These are phyloP conservation scores for Heliconius eleuchia DNA, from an alignment of 1,140 invertebrate species.

Conservation along the genomic window DNA sequence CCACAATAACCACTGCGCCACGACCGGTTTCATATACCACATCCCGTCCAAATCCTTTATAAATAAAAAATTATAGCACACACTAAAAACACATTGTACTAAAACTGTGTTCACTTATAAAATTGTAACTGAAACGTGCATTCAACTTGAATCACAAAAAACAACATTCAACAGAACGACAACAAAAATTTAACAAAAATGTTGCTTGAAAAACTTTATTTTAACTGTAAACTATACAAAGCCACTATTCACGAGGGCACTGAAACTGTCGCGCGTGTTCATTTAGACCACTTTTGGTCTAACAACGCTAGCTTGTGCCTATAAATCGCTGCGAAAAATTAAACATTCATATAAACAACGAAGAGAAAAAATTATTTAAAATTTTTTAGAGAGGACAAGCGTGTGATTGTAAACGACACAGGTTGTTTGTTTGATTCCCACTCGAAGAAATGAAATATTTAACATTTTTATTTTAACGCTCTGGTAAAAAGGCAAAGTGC, in stretches of 20 bases:
- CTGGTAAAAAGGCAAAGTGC: too few species aligned
- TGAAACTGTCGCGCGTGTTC: constrained; percentile 29
- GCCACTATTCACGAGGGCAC: constrained; percentile 25
- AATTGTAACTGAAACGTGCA: background rate
- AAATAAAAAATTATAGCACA: background rate
- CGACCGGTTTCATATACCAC: too few species aligned
- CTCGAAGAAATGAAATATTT: too few species aligned
- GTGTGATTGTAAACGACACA: too few species aligned
- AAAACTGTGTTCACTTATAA: background rate
- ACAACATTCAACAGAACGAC: background rate
- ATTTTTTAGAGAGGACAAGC: too few species aligned
- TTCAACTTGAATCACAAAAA: background rate
- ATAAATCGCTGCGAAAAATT: background rate
- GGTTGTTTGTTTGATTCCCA: too few species aligned
- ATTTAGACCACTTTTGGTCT: constrained; percentile 20
- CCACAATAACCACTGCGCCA: too few species aligned
- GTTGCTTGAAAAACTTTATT: constrained; percentile 1
- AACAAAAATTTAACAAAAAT: constrained; percentile 1
- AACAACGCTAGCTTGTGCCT: constrained; percentile 14
- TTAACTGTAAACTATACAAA: constrained; percentile 13
- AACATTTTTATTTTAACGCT: too few species aligned
- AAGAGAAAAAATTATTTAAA: too few species aligned
- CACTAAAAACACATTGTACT: background rate
- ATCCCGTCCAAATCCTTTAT: too few species aligned
- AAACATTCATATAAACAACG: background rate